Base-by-base conservation (phyloP, 2,113 vertebrate genomes). In the Calyptomena viridis region DNA sequence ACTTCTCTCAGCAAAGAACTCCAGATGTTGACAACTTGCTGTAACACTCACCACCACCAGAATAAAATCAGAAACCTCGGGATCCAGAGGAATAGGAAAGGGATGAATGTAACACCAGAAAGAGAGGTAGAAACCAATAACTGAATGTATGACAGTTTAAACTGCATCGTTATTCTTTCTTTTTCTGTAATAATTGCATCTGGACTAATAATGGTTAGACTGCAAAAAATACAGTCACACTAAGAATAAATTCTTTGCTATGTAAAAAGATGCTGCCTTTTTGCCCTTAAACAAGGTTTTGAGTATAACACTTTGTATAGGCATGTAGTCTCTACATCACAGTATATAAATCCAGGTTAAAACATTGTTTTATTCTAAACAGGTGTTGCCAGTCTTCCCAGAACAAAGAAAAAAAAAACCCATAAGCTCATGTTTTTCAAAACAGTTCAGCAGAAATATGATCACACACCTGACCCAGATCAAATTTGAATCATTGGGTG, bases 271-370 rank as follows among this genome's bases (percentile, higher is more conserved):
- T 5, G 3, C 35, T 82, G 42, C 35, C 49, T 83, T 93, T 92
- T 81, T 67, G 64, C 31, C 68, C 0, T 0, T 55, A 40, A 93
- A 89, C 39, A 95, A 71, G 33, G 81, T 60, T 59, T 47, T 74
- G 35, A 75, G 10, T 21, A 7, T 44, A 95, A 59, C 52, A 52
- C 52, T 78, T 78, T 44, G 75, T 71, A 63, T 0, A 0, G 21
- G 46, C 63, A 74, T 3, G 12, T 23, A 88, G 39, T 17, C 76
- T 77, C 47, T 31, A 55, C 17, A 81, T 78, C 86, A 87, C 86
- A 89, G 89, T 71, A 95, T 89, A 94, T 96, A 94, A 90, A 92
- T 94, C 75, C 79, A 93, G 50, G 86, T 19, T 47, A 86, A 95
- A 80, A 46, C 21, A 8, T 12, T 67, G 33, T 6, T 89, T 89